Evolutionary conservation across 2,797 vertebrate genomes (phyloP), one percentile per base, ranked within the genome.

Genomic region (Natrix natrix): DNA sequence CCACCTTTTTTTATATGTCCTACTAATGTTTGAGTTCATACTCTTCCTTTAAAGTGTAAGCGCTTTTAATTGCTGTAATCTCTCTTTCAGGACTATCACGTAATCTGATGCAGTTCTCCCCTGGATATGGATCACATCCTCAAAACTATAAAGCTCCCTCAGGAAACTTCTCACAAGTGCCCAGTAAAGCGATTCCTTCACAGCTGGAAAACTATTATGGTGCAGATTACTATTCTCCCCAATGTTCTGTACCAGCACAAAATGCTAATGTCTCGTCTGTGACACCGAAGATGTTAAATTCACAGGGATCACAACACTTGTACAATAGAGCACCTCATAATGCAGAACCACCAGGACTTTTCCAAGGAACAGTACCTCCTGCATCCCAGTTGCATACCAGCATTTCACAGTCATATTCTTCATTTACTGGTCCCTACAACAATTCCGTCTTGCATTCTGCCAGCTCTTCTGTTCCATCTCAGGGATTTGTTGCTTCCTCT

Each of bases 71-170:
- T 0, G 0, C 54, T 94, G 3, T 0, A 93, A 91, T 87, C 24
- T 61, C 24, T 56, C 26, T 97, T 94, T 90, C 96, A 99, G 99
- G 99, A 97, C 98, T 99, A 90, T 97, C 97, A 92, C 98, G 98
- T 96, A 97, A 94, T 94, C 98, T 97, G 93, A 96, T 98, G 97
- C 98, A 98, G 93, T 97, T 98, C 78, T 95, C 98, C 3, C 28
- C 98, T 86, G 98, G 97, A 93, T 98, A 98, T 94, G 98, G 97
- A 95, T 96, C 97, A 1, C 97, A 97, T 93, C 98, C 98, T 92
- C 98, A 98, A 90, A 98, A 96, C 97, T 98, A 98, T 94, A 93
- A 96, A 93, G 92, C 94, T n/a, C 95, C 98, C 96, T 98, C 98
- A 91, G 98, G 97, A 97, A 97, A 97, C 93, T 97, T 97, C 91